phyloP scores from a whole-genome alignment of 2,888 invertebrate genomes.

The Drosophila setosimentum region DNA sequence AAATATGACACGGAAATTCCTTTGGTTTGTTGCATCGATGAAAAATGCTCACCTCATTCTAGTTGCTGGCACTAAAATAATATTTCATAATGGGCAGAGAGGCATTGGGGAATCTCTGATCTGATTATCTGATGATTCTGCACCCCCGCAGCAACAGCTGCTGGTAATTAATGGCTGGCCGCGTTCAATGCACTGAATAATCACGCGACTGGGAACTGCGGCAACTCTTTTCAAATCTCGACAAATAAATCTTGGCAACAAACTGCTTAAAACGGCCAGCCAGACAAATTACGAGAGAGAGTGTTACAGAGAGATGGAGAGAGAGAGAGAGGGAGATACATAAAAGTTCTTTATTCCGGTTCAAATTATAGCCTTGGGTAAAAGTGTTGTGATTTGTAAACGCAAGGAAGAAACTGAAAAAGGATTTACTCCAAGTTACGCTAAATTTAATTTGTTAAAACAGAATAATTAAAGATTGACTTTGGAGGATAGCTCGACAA shows the following conservation, averaged over 20 bases:
- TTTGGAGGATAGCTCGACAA: background rate
- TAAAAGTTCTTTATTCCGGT: slow-evolving; percentile 52
- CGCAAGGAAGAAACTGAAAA: slow-evolving; percentile 11
- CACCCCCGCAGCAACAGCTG: slow-evolving; percentile 65
- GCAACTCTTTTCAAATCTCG: slow-evolving; percentile 75
- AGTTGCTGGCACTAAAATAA: slow-evolving; percentile 40
- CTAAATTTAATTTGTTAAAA: slow-evolving; percentile 34
- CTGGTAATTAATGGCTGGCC: slow-evolving; percentile 77
- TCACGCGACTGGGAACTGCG: slow-evolving; percentile 65
- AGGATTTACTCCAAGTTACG: slow-evolving; percentile 22
- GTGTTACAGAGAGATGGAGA: background rate
- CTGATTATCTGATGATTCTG: background rate
- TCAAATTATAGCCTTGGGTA: slow-evolving; percentile 65
- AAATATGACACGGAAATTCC: slow-evolving; percentile 62
- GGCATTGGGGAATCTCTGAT: slow-evolving; percentile 34
- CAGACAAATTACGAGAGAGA: background rate
- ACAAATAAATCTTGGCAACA: slow-evolving; percentile 71
- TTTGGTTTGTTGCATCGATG: slow-evolving; percentile 20
- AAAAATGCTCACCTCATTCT: slow-evolving; percentile 52
- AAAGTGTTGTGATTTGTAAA: slow-evolving; percentile 62
- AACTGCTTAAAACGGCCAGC: slow-evolving; percentile 40
- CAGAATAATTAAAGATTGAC: background rate
- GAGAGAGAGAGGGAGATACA: slow-evolving; percentile 6
- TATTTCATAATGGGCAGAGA: slow-evolving; percentile 75
- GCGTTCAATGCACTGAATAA: slow-evolving; percentile 81